Conservation (phyloP, 2,797 vertebrate species). For the Australoheros facetus region DNA sequence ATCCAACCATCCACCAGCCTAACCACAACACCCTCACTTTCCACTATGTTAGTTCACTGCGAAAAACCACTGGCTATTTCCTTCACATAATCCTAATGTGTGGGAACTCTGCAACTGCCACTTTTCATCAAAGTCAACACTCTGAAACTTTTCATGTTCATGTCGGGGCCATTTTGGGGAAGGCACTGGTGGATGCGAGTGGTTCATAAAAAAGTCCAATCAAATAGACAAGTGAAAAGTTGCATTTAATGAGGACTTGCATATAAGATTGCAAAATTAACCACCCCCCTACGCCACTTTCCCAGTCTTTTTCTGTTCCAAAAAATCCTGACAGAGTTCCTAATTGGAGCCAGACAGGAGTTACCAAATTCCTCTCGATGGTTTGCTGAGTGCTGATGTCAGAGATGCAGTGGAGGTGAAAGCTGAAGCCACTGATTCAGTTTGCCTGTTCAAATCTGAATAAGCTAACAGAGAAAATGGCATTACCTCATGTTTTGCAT, state of each 20-base stretch:
- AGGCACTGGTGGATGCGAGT: background rate
- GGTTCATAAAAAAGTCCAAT: background rate
- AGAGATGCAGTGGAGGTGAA: constrained; percentile 66
- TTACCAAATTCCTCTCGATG: constrained; percentile 71
- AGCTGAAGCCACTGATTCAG: constrained; percentile 58
- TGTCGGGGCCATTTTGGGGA: background rate
- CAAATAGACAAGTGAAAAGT: constrained; percentile 4
- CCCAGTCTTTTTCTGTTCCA: constrained; percentile 39
- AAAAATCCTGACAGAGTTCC: constrained; percentile 54
- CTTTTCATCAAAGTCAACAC: constrained; percentile 37
- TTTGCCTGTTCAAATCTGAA: constrained; percentile 45
- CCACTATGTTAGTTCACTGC: constrained; percentile 30
- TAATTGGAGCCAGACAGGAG: constrained; percentile 76
- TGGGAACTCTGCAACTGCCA: constrained; percentile 44
- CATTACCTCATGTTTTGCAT: constrained; percentile 44
- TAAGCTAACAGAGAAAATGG: constrained; percentile 35
- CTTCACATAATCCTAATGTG: constrained; percentile 28
- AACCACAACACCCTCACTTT: constrained; percentile 60
- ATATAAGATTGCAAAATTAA: constrained; percentile 36
- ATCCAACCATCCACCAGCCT: constrained; percentile 33
- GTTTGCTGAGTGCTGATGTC: constrained; percentile 72
- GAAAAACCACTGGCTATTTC: constrained; percentile 45
- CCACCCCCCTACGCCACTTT: background rate
- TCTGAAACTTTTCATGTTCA: background rate
- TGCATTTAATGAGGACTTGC: constrained; percentile 16